phyloP scores from a whole-genome alignment of 2,888 invertebrate genomes.

The Diarsia rubi region DNA sequence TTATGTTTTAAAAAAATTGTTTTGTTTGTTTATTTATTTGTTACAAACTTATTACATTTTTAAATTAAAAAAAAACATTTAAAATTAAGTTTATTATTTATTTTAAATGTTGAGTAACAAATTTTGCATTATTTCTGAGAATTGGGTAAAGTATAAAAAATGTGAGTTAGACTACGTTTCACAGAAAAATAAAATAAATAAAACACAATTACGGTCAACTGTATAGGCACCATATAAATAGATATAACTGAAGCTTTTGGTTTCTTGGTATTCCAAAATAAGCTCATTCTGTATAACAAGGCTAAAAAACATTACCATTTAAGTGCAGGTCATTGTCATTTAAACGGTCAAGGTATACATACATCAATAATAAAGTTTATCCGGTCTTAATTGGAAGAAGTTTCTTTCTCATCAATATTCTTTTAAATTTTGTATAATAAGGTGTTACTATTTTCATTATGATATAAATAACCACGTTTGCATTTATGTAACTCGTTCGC shows the following conservation, averaged over 20 bases:
- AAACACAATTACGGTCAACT: background rate
- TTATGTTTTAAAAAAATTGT: too few species aligned
- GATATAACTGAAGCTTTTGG: background rate
- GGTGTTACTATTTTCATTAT: background rate
- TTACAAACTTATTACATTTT: too few species aligned
- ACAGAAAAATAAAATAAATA: background rate
- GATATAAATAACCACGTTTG: background rate
- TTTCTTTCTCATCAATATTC: constrained; percentile 7
- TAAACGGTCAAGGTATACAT: constrained; percentile 48
- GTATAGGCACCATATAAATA: background rate
- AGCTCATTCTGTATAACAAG: constrained; percentile 5
- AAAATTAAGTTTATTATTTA: too few species aligned
- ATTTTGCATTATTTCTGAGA: background rate
- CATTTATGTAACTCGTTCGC: background rate
- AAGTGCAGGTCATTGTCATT: constrained; percentile 38
- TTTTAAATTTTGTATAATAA: background rate
- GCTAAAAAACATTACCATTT: constrained; percentile 5
- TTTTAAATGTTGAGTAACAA: too few species aligned
- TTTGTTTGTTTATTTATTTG: too few species aligned
- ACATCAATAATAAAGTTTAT: constrained; percentile 23
- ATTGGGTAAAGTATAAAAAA: background rate
- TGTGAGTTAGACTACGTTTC: too few species aligned
- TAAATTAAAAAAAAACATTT: too few species aligned
- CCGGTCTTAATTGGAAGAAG: background rate
- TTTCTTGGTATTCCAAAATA: background rate